A percentile compares a stretch with the other conserved stretches of the same genome.
These are phyloP conservation scores for Tachycineta bicolor DNA, from an alignment of 2,113 vertebrate species.

Conservation along the genomic window DNA sequence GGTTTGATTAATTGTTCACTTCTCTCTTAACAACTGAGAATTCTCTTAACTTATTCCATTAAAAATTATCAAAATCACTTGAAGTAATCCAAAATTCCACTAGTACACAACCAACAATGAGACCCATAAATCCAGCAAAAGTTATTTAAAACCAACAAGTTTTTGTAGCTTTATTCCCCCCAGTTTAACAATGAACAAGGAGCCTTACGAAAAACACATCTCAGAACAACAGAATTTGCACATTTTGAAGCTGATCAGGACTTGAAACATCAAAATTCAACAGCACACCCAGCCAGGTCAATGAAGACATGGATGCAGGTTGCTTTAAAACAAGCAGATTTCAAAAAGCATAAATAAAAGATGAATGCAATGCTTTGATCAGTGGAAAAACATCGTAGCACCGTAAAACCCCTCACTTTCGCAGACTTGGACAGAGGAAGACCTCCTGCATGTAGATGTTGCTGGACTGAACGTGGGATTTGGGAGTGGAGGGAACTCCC, in stretches of 20 bases:
- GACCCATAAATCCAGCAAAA: background rate
- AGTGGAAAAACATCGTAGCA: background rate
- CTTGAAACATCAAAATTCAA: background rate
- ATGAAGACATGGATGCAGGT: background rate
- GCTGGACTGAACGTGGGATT: background rate
- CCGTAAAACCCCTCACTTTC: background rate
- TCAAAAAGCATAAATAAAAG: background rate
- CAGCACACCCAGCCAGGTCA: background rate
- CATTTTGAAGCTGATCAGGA: background rate
- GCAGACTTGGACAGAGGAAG: background rate
- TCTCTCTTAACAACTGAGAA: background rate
- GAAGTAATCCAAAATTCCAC: background rate
- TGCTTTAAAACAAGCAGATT: background rate
- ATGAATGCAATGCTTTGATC: background rate
- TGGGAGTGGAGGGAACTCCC: background rate
- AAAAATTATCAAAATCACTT: background rate
- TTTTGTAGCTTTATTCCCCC: rapidly evolving
- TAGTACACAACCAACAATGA: background rate
- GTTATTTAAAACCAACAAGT: background rate
- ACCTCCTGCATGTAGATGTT: background rate
- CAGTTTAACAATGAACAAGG: background rate
- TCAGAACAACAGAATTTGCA: background rate
- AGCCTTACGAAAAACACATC: background rate
- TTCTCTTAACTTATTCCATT: background rate
- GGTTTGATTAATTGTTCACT: background rate